Percentiles rank a stretch among this genome's conserved stretches.
These are phyloP conservation scores for Epirrita christyi DNA, from an alignment of 2,888 invertebrate species.

Conservation along the genomic window DNA sequence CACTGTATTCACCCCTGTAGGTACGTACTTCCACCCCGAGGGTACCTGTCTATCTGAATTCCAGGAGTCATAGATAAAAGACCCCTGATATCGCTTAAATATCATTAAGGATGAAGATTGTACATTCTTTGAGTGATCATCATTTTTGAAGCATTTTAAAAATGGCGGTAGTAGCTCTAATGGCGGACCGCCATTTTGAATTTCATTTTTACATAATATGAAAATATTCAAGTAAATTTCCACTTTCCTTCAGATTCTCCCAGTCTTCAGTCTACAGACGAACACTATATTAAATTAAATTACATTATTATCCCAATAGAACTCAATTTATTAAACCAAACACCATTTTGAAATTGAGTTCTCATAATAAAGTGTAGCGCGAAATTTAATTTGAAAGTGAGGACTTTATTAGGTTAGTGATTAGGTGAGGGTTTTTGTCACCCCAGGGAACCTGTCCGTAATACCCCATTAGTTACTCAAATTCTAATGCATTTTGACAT, in stretches of 20 bases:
- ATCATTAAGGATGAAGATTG: not conserved
- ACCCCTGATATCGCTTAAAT: constrained; percentile 4
- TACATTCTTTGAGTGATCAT: constrained; percentile 6
- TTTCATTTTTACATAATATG: not conserved
- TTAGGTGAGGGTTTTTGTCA: not conserved
- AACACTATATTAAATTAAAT: not conserved
- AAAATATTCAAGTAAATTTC: not conserved
- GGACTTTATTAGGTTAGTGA: not conserved
- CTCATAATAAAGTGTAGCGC: not conserved
- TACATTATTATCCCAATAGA: not conserved
- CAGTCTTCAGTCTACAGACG: not conserved
- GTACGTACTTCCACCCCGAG: not conserved
- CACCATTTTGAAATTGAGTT: constrained; percentile 13
- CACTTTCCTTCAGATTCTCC: too few species aligned
- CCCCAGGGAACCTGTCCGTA: not conserved
- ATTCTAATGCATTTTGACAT: not conserved
- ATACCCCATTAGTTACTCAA: not conserved
- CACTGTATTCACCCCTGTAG: not conserved
- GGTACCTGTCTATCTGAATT: not conserved
- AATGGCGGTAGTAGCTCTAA: too few species aligned
- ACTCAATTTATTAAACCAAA: not conserved
- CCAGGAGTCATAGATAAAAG: constrained; percentile 9
- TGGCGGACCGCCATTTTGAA: not conserved
- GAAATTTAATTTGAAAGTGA: not conserved
- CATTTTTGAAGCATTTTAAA: not conserved